These are phyloP conservation scores for Arothron firmamentum DNA, from an alignment of 2,113 vertebrate genomes.

Conservation along the genomic window DNA sequence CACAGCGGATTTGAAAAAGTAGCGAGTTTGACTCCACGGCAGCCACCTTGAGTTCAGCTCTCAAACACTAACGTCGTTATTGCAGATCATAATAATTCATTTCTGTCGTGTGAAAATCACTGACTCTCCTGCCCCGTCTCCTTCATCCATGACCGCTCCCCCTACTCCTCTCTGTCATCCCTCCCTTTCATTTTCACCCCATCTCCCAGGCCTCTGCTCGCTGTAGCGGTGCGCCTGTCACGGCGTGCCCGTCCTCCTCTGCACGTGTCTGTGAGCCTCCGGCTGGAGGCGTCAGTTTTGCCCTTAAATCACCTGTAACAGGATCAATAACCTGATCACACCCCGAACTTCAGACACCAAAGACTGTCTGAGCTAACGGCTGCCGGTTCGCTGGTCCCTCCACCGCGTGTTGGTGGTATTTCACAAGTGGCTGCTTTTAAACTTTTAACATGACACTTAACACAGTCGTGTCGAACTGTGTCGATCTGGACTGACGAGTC, in stretches of 20 bases:
- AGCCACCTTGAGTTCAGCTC: conserved; percentile 24
- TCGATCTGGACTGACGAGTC: too few species aligned
- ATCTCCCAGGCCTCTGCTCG: conserved; percentile 3
- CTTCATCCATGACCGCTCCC: conserved; percentile 5
- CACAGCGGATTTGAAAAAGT: neutral
- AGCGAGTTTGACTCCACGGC: neutral
- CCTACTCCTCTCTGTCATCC: conserved; percentile 3
- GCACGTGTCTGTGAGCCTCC: conserved; percentile 3
- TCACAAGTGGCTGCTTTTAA: conserved; percentile 2
- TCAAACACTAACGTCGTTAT: conserved; percentile 1
- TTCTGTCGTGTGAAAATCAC: conserved; percentile 46
- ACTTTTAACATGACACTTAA: neutral
- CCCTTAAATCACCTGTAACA: conserved; percentile 33
- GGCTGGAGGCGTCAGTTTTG: conserved; percentile 29
- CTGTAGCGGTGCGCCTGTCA: conserved; percentile 20
- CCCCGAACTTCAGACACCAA: too few species aligned
- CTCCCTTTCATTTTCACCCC: conserved; percentile 17
- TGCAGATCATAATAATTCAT: conserved; percentile 26
- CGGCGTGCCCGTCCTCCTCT: conserved; percentile 29
- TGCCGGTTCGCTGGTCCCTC: too few species aligned
- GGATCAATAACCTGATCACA: too few species aligned
- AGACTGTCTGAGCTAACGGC: too few species aligned
- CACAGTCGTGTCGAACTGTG: too few species aligned
- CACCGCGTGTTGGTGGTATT: too few species aligned
- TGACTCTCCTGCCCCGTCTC: conserved; percentile 18